A percentile compares a stretch with the other conserved stretches of the same genome.
These are phyloP conservation scores for Stomatorhinus ivindoensis DNA, from an alignment of 2,113 vertebrate species.

Conservation along the genomic window DNA sequence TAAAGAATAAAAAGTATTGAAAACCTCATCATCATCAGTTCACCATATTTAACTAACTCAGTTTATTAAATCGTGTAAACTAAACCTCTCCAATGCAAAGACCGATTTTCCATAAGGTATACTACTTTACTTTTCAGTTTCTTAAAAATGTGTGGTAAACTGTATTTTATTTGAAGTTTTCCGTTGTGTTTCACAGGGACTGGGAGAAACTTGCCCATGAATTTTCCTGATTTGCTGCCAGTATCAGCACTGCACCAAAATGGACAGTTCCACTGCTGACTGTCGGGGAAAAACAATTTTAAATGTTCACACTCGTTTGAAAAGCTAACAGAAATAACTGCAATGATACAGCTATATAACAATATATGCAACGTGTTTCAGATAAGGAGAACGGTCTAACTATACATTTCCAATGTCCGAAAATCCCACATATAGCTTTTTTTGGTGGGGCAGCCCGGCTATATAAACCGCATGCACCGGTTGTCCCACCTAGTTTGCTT, in stretches of 20 bases:
- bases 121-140: not conserved
- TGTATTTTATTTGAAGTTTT: not conserved
- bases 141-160: not conserved
- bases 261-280: slow-evolving; percentile 43
- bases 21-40: not conserved
- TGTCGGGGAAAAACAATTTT: not conserved
- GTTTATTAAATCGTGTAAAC: not conserved
- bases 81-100: not conserved
- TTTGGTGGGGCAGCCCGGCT: slow-evolving; percentile 24
- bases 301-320: not conserved
- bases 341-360: not conserved
- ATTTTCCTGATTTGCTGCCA: slow-evolving; percentile 10
- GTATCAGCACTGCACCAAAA: slow-evolving; percentile 47
- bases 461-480: slow-evolving; percentile 45
- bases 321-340: not conserved
- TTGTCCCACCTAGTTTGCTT: slow-evolving; percentile 16
- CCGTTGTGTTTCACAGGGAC: not conserved
- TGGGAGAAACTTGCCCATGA: not conserved
- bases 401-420: not conserved
- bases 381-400: too few species aligned
- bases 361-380: not conserved
- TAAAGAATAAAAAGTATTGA: not conserved
- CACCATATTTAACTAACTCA: not conserved
- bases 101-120: not conserved
- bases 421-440: not conserved